Evolutionary conservation across 2,888 invertebrate species (phyloP).

Genomic region (Tenthredo mesomela): DNA sequence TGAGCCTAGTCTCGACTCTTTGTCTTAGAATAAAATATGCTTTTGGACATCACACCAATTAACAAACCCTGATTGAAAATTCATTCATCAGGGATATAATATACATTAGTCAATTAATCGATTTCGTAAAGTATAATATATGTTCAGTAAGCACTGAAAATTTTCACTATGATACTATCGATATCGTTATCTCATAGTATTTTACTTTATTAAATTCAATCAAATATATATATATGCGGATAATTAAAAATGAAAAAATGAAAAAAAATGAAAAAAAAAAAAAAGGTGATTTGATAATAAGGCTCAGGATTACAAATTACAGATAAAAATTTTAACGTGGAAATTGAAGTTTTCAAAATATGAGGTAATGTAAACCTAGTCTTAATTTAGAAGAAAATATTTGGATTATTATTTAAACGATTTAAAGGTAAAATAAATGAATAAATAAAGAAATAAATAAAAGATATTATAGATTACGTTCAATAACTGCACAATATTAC

Average conservation of each 20-base stretch:
- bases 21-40: constrained; percentile 5
- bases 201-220: not conserved
- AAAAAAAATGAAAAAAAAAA: too few species aligned
- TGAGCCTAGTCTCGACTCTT: constrained; percentile 2
- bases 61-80: not conserved
- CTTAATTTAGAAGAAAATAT: constrained; percentile 28
- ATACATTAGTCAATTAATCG: constrained; percentile 32
- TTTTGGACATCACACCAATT: constrained; percentile 27
- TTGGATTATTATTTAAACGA: constrained; percentile 12
- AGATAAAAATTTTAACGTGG: not conserved
- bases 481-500: not conserved
- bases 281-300: constrained; percentile 3
- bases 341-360: not conserved
- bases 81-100: constrained; percentile 6
- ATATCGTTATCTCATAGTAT: not conserved
- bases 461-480: constrained; percentile 15
- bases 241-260: too few species aligned
- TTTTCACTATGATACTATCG: not conserved
- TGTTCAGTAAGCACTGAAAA: not conserved
- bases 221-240: not conserved
- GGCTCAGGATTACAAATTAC: constrained; percentile 15
- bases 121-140: not conserved
- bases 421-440: not conserved
- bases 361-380: constrained; percentile 21
- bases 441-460: not conserved